Conservation (phyloP, 35 echinoderm and acorn worm species). For the Anneissia japonica region DNA sequence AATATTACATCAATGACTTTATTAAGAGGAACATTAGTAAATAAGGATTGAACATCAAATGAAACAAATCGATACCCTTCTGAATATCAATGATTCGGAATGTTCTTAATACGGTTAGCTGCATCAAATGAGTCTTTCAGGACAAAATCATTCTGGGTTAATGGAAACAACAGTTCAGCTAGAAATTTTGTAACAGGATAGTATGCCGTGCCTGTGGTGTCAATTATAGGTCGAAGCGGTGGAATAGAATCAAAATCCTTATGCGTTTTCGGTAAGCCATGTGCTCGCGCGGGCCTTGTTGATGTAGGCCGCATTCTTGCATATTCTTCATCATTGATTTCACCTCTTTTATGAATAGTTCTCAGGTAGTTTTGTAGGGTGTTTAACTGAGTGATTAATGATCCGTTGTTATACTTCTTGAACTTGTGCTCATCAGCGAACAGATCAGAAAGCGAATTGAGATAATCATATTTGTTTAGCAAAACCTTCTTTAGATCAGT, state of each 20-base stretch:
- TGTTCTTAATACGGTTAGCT: background rate
- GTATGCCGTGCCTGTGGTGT: background rate
- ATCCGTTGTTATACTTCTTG: background rate
- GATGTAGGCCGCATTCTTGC: background rate
- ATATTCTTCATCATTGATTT: background rate
- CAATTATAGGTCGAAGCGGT: background rate
- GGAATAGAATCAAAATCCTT: background rate
- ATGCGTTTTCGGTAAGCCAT: background rate
- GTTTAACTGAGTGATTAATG: background rate
- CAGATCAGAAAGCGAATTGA: background rate
- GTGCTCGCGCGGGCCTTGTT: background rate
- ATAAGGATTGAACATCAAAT: background rate
- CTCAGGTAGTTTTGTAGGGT: background rate
- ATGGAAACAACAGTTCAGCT: background rate
- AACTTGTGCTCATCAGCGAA: background rate
- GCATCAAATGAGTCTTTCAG: background rate
- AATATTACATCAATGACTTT: background rate
- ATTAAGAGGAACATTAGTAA: background rate
- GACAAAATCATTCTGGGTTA: background rate
- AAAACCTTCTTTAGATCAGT: too few relatives aligned
- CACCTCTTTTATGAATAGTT: background rate
- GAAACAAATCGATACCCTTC: background rate
- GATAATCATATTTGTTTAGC: background rate
- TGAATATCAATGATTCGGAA: background rate
- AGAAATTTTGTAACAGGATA: background rate